Conservation (phyloP, 2,888 invertebrate species). For the Penaeus monodon region DNA sequence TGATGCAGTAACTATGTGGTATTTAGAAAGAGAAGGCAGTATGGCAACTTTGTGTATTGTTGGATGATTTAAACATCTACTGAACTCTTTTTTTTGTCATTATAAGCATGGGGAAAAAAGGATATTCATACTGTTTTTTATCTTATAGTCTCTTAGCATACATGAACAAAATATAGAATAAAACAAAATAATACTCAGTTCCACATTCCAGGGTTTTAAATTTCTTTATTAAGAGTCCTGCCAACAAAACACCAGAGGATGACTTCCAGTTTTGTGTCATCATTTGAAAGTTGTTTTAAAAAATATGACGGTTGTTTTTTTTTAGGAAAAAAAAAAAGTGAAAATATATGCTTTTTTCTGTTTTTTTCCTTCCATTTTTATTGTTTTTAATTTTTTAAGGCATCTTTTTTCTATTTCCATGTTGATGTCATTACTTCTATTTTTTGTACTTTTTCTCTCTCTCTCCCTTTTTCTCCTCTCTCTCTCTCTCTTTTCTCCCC, state of each 20-base stretch:
- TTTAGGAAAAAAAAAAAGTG: neutral
- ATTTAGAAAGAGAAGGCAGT: neutral
- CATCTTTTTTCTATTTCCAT: too few relatives aligned
- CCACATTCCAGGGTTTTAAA: slow-evolving; percentile 28
- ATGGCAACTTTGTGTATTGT: too few relatives aligned
- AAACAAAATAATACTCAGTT: neutral
- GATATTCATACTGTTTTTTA: too few relatives aligned
- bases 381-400: neutral
- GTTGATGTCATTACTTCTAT: too few relatives aligned
- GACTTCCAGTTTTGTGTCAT: slow-evolving; percentile 36
- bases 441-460: too few relatives aligned
- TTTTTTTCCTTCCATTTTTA: neutral
- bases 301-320: neutral
- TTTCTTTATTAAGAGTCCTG: slow-evolving; percentile 25
- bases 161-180: too few relatives aligned
- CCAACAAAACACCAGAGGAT: slow-evolving; percentile 35
- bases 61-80: too few relatives aligned
- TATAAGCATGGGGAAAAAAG: too few relatives aligned
- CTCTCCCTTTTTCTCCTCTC: too few relatives aligned
- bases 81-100: too few relatives aligned
- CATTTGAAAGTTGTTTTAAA: slow-evolving; percentile 11
- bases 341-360: neutral
- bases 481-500: neutral
- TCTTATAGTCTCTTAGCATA: too few relatives aligned
- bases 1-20: too few relatives aligned